phyloP scores from a whole-genome alignment of 2,888 invertebrate genomes.

The Agonum fuliginosum region DNA sequence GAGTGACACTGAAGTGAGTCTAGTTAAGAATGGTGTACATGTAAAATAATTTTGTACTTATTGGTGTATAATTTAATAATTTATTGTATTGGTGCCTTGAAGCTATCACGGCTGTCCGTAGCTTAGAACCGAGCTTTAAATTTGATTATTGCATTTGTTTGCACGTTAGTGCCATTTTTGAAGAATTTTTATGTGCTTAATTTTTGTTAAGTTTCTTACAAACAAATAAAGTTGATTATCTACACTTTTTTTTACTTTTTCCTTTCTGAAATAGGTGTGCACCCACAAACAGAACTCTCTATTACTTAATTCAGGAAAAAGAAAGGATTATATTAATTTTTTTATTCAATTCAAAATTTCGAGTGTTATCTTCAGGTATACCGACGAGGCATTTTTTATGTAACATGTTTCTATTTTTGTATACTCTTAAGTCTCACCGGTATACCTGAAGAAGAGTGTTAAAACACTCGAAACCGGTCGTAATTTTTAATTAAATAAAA shows the following conservation, averaged over 20 bases:
- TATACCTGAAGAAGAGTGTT: too few relatives aligned
- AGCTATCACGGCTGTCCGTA: background rate
- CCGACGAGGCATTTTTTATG: too few relatives aligned
- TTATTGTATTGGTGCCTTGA: conserved; percentile 19
- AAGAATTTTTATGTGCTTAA: conserved; percentile 25
- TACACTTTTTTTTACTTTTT: conserved; percentile 11
- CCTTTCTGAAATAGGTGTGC: background rate
- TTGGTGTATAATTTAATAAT: conserved; percentile 2
- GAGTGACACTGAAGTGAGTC: background rate
- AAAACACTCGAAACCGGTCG: too few relatives aligned
- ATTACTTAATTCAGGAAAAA: too few relatives aligned
- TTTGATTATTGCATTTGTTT: background rate
- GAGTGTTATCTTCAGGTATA: too few relatives aligned
- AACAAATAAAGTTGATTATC: conserved; percentile 27
- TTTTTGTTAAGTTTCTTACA: conserved; percentile 27
- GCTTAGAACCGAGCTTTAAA: background rate
- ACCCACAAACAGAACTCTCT: too few relatives aligned
- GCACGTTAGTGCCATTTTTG: conserved; percentile 21
- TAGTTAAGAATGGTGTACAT: background rate
- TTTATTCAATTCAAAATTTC: too few relatives aligned
- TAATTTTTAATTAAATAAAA: too few relatives aligned
- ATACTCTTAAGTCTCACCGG: too few relatives aligned
- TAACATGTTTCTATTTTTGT: too few relatives aligned
- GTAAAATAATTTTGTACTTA: conserved; percentile 12
- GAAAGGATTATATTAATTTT: too few relatives aligned